Evolutionary conservation across 1,140 invertebrate genomes (phyloP), one percentile per base, ranked within the genome.

Genomic region (Megathymus violae): DNA sequence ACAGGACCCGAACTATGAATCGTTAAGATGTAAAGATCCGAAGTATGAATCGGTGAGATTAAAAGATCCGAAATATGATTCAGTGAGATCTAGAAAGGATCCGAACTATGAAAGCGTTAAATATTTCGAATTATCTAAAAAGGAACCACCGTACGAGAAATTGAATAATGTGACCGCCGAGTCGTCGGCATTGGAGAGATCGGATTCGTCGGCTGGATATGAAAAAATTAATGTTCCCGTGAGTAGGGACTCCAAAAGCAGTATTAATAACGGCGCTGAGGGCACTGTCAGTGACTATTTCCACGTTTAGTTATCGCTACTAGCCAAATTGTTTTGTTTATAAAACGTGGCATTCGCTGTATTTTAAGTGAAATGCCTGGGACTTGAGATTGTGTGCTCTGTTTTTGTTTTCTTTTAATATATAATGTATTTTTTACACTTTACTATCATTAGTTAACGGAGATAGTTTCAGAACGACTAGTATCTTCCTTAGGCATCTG

Each of bases 21-120:
- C 87, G 0, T 71, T 91, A 7, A 66, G 83, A 46, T 78, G 77
- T 43, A 91, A 91, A 59, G 94, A 95, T 79, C 94, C 94, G 0
- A 95, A 95, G 74, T 95, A 95, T 59, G 94, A 95, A 69, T 94
- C 94, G 4, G 94, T 95, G 0, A 92, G 92, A 10, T 91, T 90
- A 4, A 91, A 91, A 71, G 88, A 89, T 59, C 83, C 91, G 0
- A 91, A 89, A 51, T 91, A 91, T 46, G 91, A 92, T 59, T 88
- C 88, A 4, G 78, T 85, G n/a, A 71, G 86, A 38, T 89, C 85
- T 0, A 88, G 81, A 70, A 91, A 88, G 27, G 92, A 93, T 78
- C 92, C 92, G 0, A 92, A 92, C 66, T 92, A 92, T 47, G 91
- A 92, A 60, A 93, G 92, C 64, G 92, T 93, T 0, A 93, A 92